Base-by-base conservation (phyloP, 2,888 invertebrate genomes). In the Melangyna quadrimaculata region DNA sequence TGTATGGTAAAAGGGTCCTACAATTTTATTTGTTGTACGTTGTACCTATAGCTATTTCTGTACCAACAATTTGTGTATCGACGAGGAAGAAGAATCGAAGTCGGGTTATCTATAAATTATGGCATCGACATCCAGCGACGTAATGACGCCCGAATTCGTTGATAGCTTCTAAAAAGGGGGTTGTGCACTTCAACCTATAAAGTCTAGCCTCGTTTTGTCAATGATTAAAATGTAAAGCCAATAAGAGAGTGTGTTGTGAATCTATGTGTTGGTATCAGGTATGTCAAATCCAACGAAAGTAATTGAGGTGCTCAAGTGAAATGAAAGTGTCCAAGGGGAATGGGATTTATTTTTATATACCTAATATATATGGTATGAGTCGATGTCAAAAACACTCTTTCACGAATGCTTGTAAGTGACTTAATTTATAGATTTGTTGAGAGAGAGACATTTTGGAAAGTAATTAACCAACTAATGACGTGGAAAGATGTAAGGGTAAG, bases 41-140 rank as follows among this genome's bases (percentile, higher is more conserved):
- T n/a, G n/a, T n/a, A n/a, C n/a, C n/a, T n/a, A n/a, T 77, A 77
- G 12, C n/a, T 61, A 43, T 43, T 43, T 17, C 43, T 17, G 43
- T 74, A 59, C 69, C 17, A 45, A 65, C 65, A 67, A 73, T 61
- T 80, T 74, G 57, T 67, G 65, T 79, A 79, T 69, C 79, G 69
- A 45, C 24, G 43, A 69, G 35, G 43, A 69, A 43, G 45, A 45
- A 45, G 29, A 19, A 45, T 45, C 65, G 65, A 45, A 70, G 67
- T 77, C 19, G 80, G 77, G 80, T 80, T 86, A 86, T 86, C 86
- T 77, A 86, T 86, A 80, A 86, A 80, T 80, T 80, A 86, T 86
- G 55, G 72, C 73, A 73, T 77, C 27, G 45, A 65, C 45, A 29
- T 14, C 19, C 12, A 19, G 3, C 32, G 35, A 51, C 32, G 77